Evolutionary conservation across 2,888 invertebrate genomes (phyloP), one percentile per base, ranked within the genome.

Genomic region (Drosophila paramelanica): DNA sequence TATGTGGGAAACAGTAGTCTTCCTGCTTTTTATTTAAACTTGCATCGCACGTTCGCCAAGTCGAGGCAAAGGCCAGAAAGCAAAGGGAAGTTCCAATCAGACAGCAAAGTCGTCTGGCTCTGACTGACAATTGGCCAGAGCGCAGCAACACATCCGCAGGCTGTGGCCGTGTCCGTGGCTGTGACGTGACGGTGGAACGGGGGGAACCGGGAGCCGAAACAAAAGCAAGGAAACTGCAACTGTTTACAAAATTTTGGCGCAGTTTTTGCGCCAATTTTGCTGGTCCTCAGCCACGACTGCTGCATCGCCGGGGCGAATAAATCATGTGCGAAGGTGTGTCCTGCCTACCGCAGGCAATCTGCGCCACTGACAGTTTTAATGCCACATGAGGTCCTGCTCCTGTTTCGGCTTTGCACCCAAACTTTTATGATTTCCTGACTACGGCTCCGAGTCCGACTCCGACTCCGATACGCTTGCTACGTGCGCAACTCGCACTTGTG

Each of bases 261-360:
- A 86, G 73, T 87, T 83, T 82, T 81, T 73, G 69, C 79, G 56
- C 53, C 77, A 75, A 74, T 73, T 85, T 73, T 57, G 67, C 70
- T 68, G 67, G 59, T 31, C 31, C 50, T 36, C 36, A 25, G 13
- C 39, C 23, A 27, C 69, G 64, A 60, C 47, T 77, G 77, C 81
- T 81, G 78, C 81, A 79, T 78, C 79, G 56, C 36, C 42, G 52
- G 56, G 75, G 66, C 66, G 73, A 83, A 90, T 90, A 90, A 90
- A 90, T 90, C 90, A 90, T 90, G 90, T 90, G 90, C 88, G 90
- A 90, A 91, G 91, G 90, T 90, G 36, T 36, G 90, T 91, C 80
- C 80, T 79, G 65, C 78, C 78, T 69, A 81, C 84, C 88, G 81
- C 81, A 84, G 78, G 66, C 84, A 82, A 88, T 82, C 82, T 89